phyloP scores from a whole-genome alignment of 1,140 invertebrate genomes.

The Venustaconcha ellipsiformis region DNA sequence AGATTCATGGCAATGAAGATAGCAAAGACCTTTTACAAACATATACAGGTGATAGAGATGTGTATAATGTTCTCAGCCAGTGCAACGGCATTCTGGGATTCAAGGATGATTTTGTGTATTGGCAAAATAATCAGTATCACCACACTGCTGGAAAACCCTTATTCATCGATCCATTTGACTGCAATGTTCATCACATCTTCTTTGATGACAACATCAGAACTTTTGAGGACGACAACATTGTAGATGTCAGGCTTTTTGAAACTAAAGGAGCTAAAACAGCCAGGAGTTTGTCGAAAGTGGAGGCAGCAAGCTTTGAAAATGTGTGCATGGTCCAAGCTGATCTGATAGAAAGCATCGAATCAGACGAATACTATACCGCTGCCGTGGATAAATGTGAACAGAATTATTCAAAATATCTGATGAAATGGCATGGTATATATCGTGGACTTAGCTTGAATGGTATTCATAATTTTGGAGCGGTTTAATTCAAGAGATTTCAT shows the following conservation, averaged over 20 bases:
- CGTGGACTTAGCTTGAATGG: neutral
- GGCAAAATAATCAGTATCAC: constrained; percentile 59
- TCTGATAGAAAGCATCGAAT: constrained; percentile 57
- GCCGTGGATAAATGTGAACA: constrained; percentile 56
- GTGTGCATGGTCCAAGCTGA: constrained; percentile 64
- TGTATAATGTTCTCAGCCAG: constrained; percentile 54
- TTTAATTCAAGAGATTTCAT: too few species aligned
- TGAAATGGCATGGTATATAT: constrained; percentile 11
- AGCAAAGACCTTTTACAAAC: constrained; percentile 18
- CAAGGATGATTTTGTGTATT: constrained; percentile 62
- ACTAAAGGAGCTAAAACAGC: constrained; percentile 31
- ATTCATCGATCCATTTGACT: constrained; percentile 59
- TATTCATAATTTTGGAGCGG: too few species aligned
- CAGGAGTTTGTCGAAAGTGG: constrained; percentile 47
- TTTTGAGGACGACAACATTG: constrained; percentile 63
- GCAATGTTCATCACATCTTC: constrained; percentile 63
- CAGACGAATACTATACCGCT: constrained; percentile 60
- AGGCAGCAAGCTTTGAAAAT: constrained; percentile 54
- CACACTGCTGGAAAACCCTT: constrained; percentile 59
- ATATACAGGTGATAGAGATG: constrained; percentile 45
- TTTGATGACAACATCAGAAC: constrained; percentile 67
- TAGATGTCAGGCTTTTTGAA: constrained; percentile 59
- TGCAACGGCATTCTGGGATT: constrained; percentile 56
- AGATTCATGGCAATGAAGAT: constrained; percentile 15
- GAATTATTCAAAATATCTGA: constrained; percentile 52